Evolutionary conservation across 2,888 invertebrate species (phyloP).

Genomic region (Sclerodermus sp.): DNA sequence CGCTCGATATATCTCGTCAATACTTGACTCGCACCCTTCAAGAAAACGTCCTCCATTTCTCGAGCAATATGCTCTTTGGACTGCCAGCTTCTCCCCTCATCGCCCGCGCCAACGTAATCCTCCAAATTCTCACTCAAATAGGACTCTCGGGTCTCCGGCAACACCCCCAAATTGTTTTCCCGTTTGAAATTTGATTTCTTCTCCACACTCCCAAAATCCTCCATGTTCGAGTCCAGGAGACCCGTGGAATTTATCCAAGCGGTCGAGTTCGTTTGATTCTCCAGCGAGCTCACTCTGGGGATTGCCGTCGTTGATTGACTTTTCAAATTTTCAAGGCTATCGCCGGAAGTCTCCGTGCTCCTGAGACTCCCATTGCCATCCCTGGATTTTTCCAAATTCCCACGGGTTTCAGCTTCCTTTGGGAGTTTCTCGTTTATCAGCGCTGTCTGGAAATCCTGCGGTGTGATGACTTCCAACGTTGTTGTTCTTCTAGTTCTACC

Average conservation of each 20-base stretch:
- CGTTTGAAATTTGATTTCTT: constrained; percentile 17
- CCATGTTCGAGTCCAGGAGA: not conserved
- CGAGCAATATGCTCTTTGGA: constrained; percentile 67
- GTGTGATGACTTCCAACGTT: constrained; percentile 29
- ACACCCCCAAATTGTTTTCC: constrained; percentile 6
- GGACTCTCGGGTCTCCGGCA: not conserved
- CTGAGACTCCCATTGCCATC: too few relatives aligned
- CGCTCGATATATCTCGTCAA: constrained; percentile 82
- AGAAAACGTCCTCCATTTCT: constrained; percentile 84
- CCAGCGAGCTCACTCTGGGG: too few relatives aligned
- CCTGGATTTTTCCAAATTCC: too few relatives aligned
- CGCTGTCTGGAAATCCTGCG: constrained; percentile 32
- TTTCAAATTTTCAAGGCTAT: too few relatives aligned
- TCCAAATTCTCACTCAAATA: constrained; percentile 4
- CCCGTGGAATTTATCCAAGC: not conserved
- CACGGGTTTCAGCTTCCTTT: not conserved
- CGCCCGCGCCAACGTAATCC: constrained; percentile 3
- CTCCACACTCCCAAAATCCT: not conserved
- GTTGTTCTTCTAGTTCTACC: constrained; percentile 1
- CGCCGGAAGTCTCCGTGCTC: too few relatives aligned
- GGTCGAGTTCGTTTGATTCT: not conserved
- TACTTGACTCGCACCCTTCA: constrained; percentile 79
- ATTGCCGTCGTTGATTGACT: too few relatives aligned
- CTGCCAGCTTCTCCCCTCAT: constrained; percentile 41
- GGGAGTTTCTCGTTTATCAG: constrained; percentile 15